phyloP scores from a whole-genome alignment of 2,797 vertebrate genomes.

The Fistularia commersonii region DNA sequence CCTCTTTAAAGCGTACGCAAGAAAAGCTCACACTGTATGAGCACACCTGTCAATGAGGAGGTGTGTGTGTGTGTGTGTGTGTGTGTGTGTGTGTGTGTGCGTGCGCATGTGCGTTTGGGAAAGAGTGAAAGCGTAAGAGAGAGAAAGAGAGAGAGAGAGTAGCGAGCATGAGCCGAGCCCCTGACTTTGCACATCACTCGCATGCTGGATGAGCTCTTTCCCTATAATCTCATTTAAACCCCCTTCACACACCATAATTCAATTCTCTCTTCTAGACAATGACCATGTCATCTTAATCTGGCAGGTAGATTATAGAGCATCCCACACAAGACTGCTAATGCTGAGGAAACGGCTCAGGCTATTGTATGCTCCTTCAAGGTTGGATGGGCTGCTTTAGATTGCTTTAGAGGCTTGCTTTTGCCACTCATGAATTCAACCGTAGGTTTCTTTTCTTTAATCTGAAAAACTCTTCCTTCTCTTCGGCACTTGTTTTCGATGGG shows the following conservation, averaged over 20 bases:
- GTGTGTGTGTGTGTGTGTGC: constrained; percentile 4
- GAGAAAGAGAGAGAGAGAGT: neutral
- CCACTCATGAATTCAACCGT: constrained; percentile 60
- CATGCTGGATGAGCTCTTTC: constrained; percentile 58
- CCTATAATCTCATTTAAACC: constrained; percentile 76
- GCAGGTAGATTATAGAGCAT: constrained; percentile 78
- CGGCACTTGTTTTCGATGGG: constrained; percentile 21
- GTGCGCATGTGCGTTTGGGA: neutral
- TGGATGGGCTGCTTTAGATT: constrained; percentile 66
- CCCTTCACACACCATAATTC: constrained; percentile 75
- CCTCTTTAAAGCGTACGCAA: constrained; percentile 34
- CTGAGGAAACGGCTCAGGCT: constrained; percentile 52
- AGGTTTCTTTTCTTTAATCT: constrained; percentile 50
- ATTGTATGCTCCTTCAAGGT: constrained; percentile 71
- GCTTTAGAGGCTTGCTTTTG: constrained; percentile 69
- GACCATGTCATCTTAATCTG: constrained; percentile 79
- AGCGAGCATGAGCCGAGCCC: constrained; percentile 25
- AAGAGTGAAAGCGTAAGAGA: neutral
- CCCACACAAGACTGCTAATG: constrained; percentile 72
- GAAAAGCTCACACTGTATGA: constrained; percentile 27
- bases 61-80: constrained; percentile 11
- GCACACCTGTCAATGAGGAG: constrained; percentile 2
- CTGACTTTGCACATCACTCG: constrained; percentile 60
- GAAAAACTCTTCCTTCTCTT: constrained; percentile 34
- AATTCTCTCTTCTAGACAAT: constrained; percentile 77